Percentiles rank a stretch among this genome's conserved stretches.
phyloP scores from a whole-genome alignment of 2,888 invertebrate genomes.

The Drosophila trichaetosa region DNA sequence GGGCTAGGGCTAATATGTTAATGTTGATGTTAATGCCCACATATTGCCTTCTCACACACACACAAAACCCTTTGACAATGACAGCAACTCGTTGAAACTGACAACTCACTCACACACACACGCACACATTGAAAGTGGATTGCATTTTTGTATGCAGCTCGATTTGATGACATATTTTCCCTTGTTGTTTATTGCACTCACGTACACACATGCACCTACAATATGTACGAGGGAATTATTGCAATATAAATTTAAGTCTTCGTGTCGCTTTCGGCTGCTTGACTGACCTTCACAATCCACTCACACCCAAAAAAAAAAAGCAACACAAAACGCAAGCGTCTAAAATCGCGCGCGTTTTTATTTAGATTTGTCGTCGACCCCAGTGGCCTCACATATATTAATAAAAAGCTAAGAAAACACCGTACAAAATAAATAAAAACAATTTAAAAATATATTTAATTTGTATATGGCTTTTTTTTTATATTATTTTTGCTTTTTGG shows the following conservation, averaged over 20 bases:
- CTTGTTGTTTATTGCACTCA: constrained; percentile 42
- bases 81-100: constrained; percentile 15
- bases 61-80: constrained; percentile 29
- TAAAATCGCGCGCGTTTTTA: constrained; percentile 50
- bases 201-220: constrained; percentile 17
- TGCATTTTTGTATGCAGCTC: constrained; percentile 34
- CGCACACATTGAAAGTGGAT: constrained; percentile 9
- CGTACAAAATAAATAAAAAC: constrained; percentile 9
- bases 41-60: constrained; percentile 1
- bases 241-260: constrained; percentile 37
- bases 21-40: constrained; percentile 36
- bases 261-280: constrained; percentile 23
- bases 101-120: constrained; percentile 14
- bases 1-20: constrained; percentile 40
- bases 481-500: constrained; percentile 10
- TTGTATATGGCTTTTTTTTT: background rate
- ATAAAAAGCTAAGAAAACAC: constrained; percentile 10
- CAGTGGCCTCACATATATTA: constrained; percentile 29
- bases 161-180: constrained; percentile 17
- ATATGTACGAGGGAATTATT: constrained; percentile 22
- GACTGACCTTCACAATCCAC: constrained; percentile 48
- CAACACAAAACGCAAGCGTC: constrained; percentile 34
- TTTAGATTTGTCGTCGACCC: constrained; percentile 58
- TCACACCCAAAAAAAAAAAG: constrained; percentile 2
- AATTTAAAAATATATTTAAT: constrained; percentile 7